Conservation (phyloP, 1,140 invertebrate species). For the Conopomorpha cramerella region DNA sequence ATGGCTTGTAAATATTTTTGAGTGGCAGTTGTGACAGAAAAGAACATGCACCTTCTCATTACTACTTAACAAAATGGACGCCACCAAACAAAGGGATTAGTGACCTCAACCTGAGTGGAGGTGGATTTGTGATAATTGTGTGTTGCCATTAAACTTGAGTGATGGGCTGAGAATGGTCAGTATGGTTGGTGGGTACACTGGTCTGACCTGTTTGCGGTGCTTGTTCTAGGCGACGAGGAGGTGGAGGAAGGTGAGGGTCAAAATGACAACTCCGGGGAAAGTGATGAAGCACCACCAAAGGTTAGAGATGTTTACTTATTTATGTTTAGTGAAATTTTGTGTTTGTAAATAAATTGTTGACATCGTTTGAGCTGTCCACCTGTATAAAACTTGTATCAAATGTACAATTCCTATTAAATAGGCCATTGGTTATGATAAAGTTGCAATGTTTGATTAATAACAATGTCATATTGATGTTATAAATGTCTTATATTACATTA, state of each 20-base stretch:
- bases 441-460: too few species aligned
- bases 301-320: too few species aligned
- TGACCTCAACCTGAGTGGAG: slow-evolving; percentile 45
- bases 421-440: too few species aligned
- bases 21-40: slow-evolving; percentile 57
- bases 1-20: slow-evolving; percentile 54
- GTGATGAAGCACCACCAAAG: slow-evolving; percentile 69
- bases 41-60: slow-evolving; percentile 62
- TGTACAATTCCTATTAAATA: too few species aligned
- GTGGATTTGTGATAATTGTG: slow-evolving; percentile 21
- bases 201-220: slow-evolving; percentile 38
- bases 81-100: slow-evolving; percentile 71
- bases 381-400: too few species aligned
- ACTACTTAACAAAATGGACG: slow-evolving; percentile 73
- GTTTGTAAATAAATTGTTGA: too few species aligned
- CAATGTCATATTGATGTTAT: too few species aligned
- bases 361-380: too few species aligned
- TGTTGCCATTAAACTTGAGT: slow-evolving; percentile 10
- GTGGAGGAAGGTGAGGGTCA: slow-evolving; percentile 66
- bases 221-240: slow-evolving; percentile 70
- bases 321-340: too few species aligned
- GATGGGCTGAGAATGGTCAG: slow-evolving; percentile 16
- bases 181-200: slow-evolving; percentile 22
- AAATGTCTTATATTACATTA: too few species aligned
- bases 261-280: slow-evolving; percentile 73